Evolutionary conservation across 37 sponge, comb jelly and placozoan species (phyloP).

Genomic region (Hormiphora californensis): DNA sequence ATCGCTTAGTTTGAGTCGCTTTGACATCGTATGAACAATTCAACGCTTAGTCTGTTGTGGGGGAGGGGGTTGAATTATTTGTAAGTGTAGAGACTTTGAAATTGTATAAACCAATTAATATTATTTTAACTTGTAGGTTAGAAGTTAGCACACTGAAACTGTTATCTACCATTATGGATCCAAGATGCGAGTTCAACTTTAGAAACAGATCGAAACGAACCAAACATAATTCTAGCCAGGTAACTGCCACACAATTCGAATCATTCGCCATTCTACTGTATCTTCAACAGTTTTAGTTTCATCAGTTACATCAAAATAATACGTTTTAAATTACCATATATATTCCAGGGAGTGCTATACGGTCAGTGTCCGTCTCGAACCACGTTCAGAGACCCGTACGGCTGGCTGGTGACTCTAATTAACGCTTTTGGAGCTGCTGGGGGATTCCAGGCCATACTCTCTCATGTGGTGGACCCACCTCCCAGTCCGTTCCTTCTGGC

Average conservation of each 20-base stretch:
- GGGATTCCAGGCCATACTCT: slow-evolving; percentile 68
- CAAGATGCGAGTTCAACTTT: slow-evolving; percentile 28
- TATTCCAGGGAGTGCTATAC: slow-evolving; percentile 13
- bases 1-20: no score
- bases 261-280: no score
- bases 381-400: slow-evolving; percentile 55
- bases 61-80: no score
- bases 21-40: no score
- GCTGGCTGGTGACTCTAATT: slow-evolving; percentile 83
- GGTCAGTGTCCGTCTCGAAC: slow-evolving; percentile 36
- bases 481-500: slow-evolving; percentile 23
- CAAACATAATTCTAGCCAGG: slow-evolving; percentile 28
- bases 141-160: background rate
- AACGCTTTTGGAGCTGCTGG: slow-evolving; percentile 78
- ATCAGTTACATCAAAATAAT: no score
- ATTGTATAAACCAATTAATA: background rate
- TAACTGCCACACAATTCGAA: no score
- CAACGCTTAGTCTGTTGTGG: no score
- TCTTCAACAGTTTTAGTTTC: no score
- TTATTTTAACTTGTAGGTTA: background rate
- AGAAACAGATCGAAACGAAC: slow-evolving; percentile 46
- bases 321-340: no score
- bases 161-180: slow-evolving; percentile 7
- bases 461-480: background rate
- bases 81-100: no score